Evolutionary conservation across 2,113 vertebrate species (phyloP).

Genomic region (Alosa alosa): DNA sequence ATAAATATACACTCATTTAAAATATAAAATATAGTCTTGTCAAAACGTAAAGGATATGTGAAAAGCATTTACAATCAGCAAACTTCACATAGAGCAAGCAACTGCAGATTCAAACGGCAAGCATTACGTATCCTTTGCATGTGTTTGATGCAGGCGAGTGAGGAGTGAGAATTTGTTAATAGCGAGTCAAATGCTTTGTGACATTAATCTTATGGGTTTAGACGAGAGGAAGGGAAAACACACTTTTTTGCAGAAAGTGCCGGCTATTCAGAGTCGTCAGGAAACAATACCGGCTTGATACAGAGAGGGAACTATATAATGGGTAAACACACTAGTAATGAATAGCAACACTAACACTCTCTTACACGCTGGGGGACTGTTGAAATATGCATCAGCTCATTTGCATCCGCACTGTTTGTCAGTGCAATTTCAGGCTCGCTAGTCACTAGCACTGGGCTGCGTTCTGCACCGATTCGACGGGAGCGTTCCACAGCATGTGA

Average conservation of each 20-base stretch:
- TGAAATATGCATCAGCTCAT: constrained; percentile 37
- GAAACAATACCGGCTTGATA: background rate
- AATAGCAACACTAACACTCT: constrained; percentile 11
- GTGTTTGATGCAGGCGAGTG: background rate
- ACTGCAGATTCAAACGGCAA: background rate
- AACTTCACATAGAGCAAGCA: background rate
- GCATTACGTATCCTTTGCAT: background rate
- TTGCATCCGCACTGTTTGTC: constrained; percentile 24
- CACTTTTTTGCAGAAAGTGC: background rate
- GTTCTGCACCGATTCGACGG: constrained; percentile 1
- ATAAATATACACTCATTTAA: background rate
- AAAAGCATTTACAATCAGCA: background rate
- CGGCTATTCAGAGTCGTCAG: background rate
- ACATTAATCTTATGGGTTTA: constrained; percentile 23
- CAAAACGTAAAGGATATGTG: background rate
- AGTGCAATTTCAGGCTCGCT: constrained; percentile 26
- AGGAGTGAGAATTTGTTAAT: background rate
- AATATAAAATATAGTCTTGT: background rate
- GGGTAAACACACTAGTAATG: constrained; percentile 9
- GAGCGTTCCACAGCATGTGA: constrained; percentile 20
- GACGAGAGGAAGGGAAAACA: background rate
- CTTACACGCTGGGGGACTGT: constrained; percentile 30
- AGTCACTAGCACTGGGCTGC: background rate
- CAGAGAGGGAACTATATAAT: background rate
- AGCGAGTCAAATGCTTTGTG: background rate